A percentile compares a stretch with the other conserved stretches of the same genome.
Conservation (phyloP, 2,888 invertebrate genomes). For the Nomada ferruginata region DNA sequence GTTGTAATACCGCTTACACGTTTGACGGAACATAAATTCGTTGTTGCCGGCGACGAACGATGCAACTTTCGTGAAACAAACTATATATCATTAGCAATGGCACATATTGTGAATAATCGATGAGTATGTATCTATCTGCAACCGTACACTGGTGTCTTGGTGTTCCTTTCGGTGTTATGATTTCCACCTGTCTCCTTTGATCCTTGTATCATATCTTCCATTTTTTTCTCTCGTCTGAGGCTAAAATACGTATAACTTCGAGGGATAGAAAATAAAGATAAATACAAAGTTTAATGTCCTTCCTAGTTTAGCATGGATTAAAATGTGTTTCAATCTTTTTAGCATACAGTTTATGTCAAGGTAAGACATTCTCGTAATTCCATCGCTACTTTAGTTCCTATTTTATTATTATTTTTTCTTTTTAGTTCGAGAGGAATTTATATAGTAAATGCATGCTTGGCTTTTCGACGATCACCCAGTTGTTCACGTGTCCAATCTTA, state of each 20-base stretch:
- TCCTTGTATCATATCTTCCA: constrained; percentile 5
- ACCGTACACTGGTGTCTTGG: constrained; percentile 17
- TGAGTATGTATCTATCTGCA: neutral
- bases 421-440: neutral
- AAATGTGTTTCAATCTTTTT: constrained; percentile 83
- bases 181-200: constrained; percentile 23
- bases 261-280: constrained; percentile 6
- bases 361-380: constrained; percentile 79
- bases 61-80: neutral
- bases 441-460: constrained; percentile 60
- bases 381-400: constrained; percentile 55
- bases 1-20: constrained; percentile 38
- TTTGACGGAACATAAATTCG: constrained; percentile 31
- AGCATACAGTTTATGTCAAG: constrained; percentile 84
- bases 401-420: constrained; percentile 13
- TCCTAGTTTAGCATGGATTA: constrained; percentile 76
- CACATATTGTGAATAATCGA: constrained; percentile 7
- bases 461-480: constrained; percentile 25
- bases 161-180: constrained; percentile 27
- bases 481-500: constrained; percentile 8
- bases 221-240: neutral
- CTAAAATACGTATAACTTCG: neutral
- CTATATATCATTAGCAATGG: neutral
- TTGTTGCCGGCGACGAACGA: neutral
- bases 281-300: constrained; percentile 33